These are phyloP conservation scores for Chaenocephalus aceratus DNA, from an alignment of 2,113 vertebrate genomes.

Conservation along the genomic window DNA sequence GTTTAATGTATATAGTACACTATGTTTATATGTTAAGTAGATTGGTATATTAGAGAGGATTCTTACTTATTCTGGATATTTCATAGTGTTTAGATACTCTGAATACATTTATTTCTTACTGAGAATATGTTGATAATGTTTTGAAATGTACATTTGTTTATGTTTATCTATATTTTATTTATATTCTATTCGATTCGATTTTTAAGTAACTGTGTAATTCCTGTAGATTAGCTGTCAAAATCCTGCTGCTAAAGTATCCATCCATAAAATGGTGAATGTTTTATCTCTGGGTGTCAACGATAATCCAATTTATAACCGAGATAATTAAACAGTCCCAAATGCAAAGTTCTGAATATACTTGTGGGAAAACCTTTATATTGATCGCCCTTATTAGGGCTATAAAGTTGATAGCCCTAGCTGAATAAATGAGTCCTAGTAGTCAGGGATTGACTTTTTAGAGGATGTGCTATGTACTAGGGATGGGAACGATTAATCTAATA, in stretches of 20 bases:
- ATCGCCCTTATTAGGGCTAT: background rate
- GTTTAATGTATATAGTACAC: too few species aligned
- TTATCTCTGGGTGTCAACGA: background rate
- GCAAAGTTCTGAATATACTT: background rate
- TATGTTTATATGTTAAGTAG: too few species aligned
- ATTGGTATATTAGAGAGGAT: too few species aligned
- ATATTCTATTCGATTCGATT: too few species aligned
- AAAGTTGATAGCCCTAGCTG: background rate
- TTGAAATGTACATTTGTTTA: too few species aligned
- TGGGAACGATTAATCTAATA: too few species aligned
- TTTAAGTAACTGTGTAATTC: background rate
- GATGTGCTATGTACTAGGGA: background rate
- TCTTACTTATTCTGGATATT: too few species aligned
- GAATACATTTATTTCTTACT: too few species aligned
- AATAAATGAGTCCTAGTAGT: background rate
- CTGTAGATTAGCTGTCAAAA: background rate
- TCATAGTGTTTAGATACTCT: too few species aligned
- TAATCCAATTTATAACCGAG: background rate
- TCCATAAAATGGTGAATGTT: background rate
- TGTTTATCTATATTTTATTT: too few species aligned
- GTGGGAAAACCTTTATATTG: background rate
- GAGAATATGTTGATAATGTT: too few species aligned
- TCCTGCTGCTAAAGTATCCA: background rate
- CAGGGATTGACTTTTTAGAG: background rate
- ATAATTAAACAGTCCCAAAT: background rate